These are phyloP conservation scores for Pardosa pseudoannulata DNA, from an alignment of 2,888 invertebrate genomes.

Conservation along the genomic window DNA sequence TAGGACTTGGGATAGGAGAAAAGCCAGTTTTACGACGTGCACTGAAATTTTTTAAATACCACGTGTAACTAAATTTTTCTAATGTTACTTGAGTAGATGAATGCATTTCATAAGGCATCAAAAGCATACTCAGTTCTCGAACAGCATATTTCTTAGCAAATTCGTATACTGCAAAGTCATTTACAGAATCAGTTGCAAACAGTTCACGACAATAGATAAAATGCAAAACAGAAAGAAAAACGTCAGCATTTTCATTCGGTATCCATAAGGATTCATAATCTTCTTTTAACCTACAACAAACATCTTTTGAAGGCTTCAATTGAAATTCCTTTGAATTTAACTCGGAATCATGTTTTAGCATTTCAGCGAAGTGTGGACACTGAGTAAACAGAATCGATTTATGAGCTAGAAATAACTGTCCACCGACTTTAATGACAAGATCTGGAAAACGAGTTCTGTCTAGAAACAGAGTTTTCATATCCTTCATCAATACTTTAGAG, in stretches of 20 bases:
- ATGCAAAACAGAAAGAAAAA: slow-evolving; percentile 7
- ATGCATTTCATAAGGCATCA: background rate
- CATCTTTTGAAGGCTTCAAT: background rate
- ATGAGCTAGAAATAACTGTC: background rate
- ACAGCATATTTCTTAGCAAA: slow-evolving; percentile 4
- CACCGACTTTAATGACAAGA: background rate
- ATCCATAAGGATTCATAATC: background rate
- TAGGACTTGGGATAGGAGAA: background rate
- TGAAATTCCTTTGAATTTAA: background rate
- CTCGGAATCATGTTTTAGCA: background rate
- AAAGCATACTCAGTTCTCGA: background rate
- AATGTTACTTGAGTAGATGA: background rate
- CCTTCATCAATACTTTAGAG: background rate
- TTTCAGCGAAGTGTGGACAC: background rate
- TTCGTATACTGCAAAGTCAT: slow-evolving; percentile 9
- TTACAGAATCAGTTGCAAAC: background rate
- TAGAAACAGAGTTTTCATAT: background rate
- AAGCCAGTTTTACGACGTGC: background rate
- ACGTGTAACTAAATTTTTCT: slow-evolving; percentile 4
- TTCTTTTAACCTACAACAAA: background rate
- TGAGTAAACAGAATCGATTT: background rate
- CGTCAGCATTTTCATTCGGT: background rate
- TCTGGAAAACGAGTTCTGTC: background rate
- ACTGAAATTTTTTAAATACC: slow-evolving; percentile 18
- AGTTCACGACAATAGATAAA: background rate